Conservation (phyloP, 2,888 invertebrate genomes). For the Merodon equestris region DNA sequence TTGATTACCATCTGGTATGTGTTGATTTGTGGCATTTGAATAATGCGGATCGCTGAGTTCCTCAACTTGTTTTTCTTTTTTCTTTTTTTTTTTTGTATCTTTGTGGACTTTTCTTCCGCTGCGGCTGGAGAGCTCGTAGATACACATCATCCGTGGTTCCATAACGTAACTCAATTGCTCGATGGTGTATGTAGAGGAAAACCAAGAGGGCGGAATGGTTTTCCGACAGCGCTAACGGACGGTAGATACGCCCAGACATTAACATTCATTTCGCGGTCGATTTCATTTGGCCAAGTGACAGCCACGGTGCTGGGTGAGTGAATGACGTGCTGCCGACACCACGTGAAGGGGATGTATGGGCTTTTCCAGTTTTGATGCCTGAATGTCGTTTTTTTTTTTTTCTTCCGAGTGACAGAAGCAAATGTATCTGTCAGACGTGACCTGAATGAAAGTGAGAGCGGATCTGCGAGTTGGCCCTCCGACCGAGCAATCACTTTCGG, state of each 20-base stretch:
- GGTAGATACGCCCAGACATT: constrained; percentile 62
- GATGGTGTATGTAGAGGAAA: constrained; percentile 34
- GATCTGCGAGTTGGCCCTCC: neutral
- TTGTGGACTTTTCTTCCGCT: constrained; percentile 33
- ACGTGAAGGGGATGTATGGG: constrained; percentile 13
- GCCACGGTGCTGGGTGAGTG: constrained; percentile 22
- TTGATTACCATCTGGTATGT: constrained; percentile 30
- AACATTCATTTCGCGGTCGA: constrained; percentile 54
- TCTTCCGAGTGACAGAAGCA: constrained; percentile 6
- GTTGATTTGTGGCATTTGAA: constrained; percentile 34
- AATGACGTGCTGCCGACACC: constrained; percentile 5
- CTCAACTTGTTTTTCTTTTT: constrained; percentile 17
- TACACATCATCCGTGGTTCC: neutral
- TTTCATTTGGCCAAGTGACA: constrained; percentile 64
- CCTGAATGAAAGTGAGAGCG: constrained; percentile 54
- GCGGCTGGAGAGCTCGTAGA: neutral
- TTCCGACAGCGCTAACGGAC: too few relatives aligned
- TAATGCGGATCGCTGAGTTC: constrained; percentile 51
- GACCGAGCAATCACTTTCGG: neutral
- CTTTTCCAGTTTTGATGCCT: constrained; percentile 5
- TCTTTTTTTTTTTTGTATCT: too few relatives aligned
- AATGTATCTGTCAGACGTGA: constrained; percentile 46
- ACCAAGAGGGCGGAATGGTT: constrained; percentile 14
- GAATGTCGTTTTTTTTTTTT: too few relatives aligned
- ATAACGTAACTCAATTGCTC: constrained; percentile 41